phyloP scores from a whole-genome alignment of 1,140 invertebrate species.

The Trichoplusia ni region DNA sequence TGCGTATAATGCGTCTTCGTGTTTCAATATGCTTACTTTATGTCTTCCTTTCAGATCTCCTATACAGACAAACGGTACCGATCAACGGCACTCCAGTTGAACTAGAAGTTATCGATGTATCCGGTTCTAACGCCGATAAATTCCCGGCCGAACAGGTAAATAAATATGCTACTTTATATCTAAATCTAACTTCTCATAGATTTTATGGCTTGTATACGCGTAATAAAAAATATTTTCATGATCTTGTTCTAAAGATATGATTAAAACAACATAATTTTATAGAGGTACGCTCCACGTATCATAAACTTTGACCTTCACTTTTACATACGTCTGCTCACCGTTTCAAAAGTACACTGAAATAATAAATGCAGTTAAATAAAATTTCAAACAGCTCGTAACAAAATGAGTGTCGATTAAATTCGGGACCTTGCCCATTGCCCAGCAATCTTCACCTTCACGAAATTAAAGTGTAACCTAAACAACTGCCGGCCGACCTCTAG shows the following conservation, averaged over 20 bases:
- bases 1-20: not conserved
- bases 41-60: conserved; percentile 84
- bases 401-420: conserved; percentile 10
- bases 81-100: conserved; percentile 87
- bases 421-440: conserved; percentile 45
- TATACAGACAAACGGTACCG: conserved; percentile 88
- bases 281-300: not conserved
- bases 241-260: not conserved
- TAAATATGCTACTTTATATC: conserved; percentile 7
- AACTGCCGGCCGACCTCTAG: conserved; percentile 49
- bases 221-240: not conserved
- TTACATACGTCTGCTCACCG: not conserved
- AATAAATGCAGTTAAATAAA: not conserved
- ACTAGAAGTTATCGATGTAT: conserved; percentile 90
- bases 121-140: conserved; percentile 82
- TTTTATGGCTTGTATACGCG: no score
- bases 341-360: not conserved
- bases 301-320: conserved; percentile 18
- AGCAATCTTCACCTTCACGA: conserved; percentile 55
- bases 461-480: conserved; percentile 42
- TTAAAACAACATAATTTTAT: conserved; percentile 1
- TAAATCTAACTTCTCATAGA: no score
- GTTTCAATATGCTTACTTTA: conserved; percentile 3
- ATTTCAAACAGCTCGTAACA: not conserved
- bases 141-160: conserved; percentile 81